Evolutionary conservation across 2,888 invertebrate genomes (phyloP), one percentile per base, ranked within the genome.

Genomic region (Caenorhabditis zanzibari): DNA sequence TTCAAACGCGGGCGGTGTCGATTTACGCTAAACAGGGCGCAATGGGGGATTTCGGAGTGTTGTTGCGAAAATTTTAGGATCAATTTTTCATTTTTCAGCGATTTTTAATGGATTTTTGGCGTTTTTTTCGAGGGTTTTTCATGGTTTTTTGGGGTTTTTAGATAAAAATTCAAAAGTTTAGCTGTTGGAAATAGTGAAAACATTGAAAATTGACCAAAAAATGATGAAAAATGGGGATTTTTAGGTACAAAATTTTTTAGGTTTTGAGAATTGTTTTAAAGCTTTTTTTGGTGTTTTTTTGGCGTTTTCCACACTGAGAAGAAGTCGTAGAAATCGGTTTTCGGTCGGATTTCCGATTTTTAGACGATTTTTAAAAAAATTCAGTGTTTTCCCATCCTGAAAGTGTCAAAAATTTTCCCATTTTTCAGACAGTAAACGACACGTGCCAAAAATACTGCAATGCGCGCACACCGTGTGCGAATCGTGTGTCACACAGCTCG

Each of bases 391-490:
- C n/a, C n/a, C n/a, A n/a, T n/a, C n/a, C n/a, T n/a, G n/a, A n/a
- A n/a, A n/a, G n/a, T n/a, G n/a, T n/a, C n/a, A 1, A 22, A 12
- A 16, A 19, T 24, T 68, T 32, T 7, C n/a, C 4, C n/a, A n/a
- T n/a, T 22, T 61, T 77, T 49, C 76, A 77, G 76, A 77, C 61
- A 61, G 49, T 14, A 26, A 61, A 2, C 35, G 24, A 22, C 76
- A 69, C 32, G 14, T 54, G 2, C 69, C 76, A 47, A 77, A 77
- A 32, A 77, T 77, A 52, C 14, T 77, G n/a, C 76, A 77, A 54
- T 77, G 76, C 28, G 76, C 76, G 6, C 76, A 77, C 54, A 77
- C 76, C 0, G 32, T 77, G 2, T 77, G 76, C 61, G 44, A 52
- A 10, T 10, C 12, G 49, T 77, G 76, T 22, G 10, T 77, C 5